Evolutionary conservation across 2,888 invertebrate species (phyloP), one percentile per base, ranked within the genome.

Genomic region (Eilema sororculum): DNA sequence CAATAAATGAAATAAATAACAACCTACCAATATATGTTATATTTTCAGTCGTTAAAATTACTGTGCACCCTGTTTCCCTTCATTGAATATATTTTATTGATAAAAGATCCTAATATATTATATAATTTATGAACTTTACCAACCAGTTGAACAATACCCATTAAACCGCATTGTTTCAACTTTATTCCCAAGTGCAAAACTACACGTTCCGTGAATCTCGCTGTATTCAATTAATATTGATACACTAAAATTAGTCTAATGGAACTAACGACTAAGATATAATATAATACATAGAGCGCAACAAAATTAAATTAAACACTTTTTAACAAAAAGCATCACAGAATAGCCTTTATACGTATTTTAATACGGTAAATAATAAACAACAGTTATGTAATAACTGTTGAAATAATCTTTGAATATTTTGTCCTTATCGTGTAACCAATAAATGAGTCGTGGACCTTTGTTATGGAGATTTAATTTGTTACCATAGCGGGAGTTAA

Each of bases 181-280:
- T 72, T 22, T 46, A 30, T 56, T 56, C 72, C 75, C 73, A 59
- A 74, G 67, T 46, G 73, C 56, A 70, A 24, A 71, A 78, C 72
- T 69, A 68, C 61, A 69, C 64, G 67, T 72, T 72, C 70, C 56
- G 24, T 66, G 64, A 59, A 59, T 24, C 9, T 67, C 65, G 58
- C 64, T 46, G 68, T 75, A 61, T 65, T 37, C 67, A 70, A 73
- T 78, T 67, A 77, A 76, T 72, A 76, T 81, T 78, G 72, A 75
- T 78, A 75, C 70, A 64, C 24, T 16, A 16, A 46, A 25, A 46
- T 63, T 63, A 25, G 52, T 52, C 52, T 52, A 52, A 52, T 52
- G 52, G 52, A 52, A 52, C 52, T 52, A 62, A 62, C 24, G 24
- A 62, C 33, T 22, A 12, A 60, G 16, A 37, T 28, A 37, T 28